phyloP scores from a whole-genome alignment of 2,888 invertebrate species.

The Pyrgus malvae region DNA sequence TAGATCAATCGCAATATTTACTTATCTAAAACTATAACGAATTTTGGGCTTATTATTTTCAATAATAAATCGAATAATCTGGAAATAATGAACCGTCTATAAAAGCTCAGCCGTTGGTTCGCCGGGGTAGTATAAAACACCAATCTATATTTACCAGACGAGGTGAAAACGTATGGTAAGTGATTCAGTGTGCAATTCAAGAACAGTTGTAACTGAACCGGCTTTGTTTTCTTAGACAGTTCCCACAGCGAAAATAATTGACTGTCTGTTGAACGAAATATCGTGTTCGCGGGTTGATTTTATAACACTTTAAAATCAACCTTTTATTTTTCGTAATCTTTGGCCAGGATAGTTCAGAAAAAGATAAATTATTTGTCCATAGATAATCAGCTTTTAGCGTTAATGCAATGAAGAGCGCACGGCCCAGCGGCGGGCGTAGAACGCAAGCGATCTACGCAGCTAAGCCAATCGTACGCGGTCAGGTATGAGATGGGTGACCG shows the following conservation, averaged over 20 bases:
- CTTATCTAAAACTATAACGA: too few relatives aligned
- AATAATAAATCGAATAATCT: neutral
- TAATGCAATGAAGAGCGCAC: too few relatives aligned
- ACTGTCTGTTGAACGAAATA: conserved; percentile 71
- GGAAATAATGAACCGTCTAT: neutral
- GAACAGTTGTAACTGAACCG: conserved; percentile 73
- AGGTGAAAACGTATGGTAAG: conserved; percentile 49
- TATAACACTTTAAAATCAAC: conserved; percentile 40
- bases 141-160: conserved; percentile 15
- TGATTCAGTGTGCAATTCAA: conserved; percentile 50
- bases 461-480: too few relatives aligned
- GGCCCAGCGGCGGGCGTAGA: too few relatives aligned
- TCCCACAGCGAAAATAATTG: conserved; percentile 77
- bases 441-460: too few relatives aligned
- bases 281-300: conserved; percentile 65
- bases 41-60: too few relatives aligned
- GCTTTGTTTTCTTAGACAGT: conserved; percentile 77
- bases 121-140: neutral
- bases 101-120: neutral
- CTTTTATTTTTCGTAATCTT: conserved; percentile 16
- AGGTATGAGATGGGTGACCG: too few relatives aligned
- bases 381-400: conserved; percentile 4
- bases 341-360: neutral
- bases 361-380: conserved; percentile 5
- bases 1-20: too few relatives aligned